These are phyloP conservation scores for Cephalotes varians DNA, from an alignment of 2,888 invertebrate species.

Conservation along the genomic window DNA sequence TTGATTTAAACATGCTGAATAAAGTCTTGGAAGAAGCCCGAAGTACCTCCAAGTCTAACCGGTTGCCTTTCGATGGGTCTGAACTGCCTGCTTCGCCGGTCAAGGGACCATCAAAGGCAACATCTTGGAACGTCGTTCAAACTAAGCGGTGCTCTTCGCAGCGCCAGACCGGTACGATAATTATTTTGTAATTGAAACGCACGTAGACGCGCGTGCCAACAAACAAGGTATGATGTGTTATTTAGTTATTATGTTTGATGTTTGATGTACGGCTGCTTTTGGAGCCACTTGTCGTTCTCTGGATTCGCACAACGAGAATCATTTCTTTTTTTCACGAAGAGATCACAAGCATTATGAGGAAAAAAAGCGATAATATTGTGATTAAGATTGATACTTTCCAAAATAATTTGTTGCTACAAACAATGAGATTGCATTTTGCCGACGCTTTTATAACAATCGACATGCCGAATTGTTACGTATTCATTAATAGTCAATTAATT, in stretches of 20 bases:
- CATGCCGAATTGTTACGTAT: constrained; percentile 41
- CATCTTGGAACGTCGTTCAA: constrained; percentile 24
- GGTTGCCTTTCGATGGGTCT: constrained; percentile 62
- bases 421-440: not conserved
- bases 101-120: constrained; percentile 6
- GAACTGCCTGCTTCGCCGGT: not conserved
- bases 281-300: constrained; percentile 41
- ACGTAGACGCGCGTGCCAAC: constrained; percentile 63
- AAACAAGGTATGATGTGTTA: constrained; percentile 46
- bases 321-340: constrained; percentile 54
- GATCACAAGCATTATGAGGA: constrained; percentile 28
- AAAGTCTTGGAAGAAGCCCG: constrained; percentile 30
- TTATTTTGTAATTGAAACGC: constrained; percentile 69
- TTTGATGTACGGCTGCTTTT: constrained; percentile 34
- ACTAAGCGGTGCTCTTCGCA: constrained; percentile 25
- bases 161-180: constrained; percentile 49
- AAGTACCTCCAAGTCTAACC: constrained; percentile 61
- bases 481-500: constrained; percentile 55
- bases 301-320: constrained; percentile 52
- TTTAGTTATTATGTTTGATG: constrained; percentile 43
- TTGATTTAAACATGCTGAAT: not conserved
- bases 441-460: constrained; percentile 4
- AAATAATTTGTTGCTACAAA: constrained; percentile 40
- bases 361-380: constrained; percentile 42
- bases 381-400: constrained; percentile 30